Evolutionary conservation across 1,140 invertebrate species (phyloP).

Genomic region (Conus betulinus): DNA sequence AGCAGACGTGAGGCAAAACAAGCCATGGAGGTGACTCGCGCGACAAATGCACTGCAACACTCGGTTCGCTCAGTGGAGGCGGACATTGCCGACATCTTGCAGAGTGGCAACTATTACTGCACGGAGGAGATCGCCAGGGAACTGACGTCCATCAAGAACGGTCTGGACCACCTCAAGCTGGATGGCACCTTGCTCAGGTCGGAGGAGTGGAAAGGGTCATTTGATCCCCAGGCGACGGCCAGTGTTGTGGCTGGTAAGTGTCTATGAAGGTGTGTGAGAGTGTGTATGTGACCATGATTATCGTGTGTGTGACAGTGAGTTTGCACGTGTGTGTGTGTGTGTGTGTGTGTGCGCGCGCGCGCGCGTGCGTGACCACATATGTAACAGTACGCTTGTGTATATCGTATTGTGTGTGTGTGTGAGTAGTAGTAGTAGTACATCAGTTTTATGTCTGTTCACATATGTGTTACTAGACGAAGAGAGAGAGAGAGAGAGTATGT

Average conservation of each 20-base stretch:
- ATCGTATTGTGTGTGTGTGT: no score
- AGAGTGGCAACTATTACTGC: constrained; percentile 65
- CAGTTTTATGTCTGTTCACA: no score
- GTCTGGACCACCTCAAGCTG: constrained; percentile 67
- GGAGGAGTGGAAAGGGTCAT: constrained; percentile 50
- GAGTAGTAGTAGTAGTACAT: no score
- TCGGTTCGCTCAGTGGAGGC: constrained; percentile 47
- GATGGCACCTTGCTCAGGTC: constrained; percentile 60
- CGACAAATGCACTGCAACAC: constrained; percentile 23
- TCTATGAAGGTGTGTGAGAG: background rate
- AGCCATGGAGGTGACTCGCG: constrained; percentile 25
- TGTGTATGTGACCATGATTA: background rate
- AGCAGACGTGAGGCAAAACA: background rate
- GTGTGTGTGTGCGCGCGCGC: background rate
- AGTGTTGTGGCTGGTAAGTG: constrained; percentile 34
- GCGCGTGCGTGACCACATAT: background rate
- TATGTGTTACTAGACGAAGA: no score
- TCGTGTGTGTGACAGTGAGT: background rate
- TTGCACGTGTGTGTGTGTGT: background rate
- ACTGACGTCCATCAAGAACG: constrained; percentile 64
- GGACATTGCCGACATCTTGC: constrained; percentile 59
- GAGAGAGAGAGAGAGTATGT: no score
- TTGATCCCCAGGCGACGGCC: constrained; percentile 3
- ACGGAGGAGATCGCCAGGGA: constrained; percentile 68
- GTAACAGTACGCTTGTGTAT: no score